Percentiles rank a stretch among this genome's conserved stretches.
Evolutionary conservation across 2,888 invertebrate species (phyloP).

Genomic region (Scelioninae gen. 1): DNA sequence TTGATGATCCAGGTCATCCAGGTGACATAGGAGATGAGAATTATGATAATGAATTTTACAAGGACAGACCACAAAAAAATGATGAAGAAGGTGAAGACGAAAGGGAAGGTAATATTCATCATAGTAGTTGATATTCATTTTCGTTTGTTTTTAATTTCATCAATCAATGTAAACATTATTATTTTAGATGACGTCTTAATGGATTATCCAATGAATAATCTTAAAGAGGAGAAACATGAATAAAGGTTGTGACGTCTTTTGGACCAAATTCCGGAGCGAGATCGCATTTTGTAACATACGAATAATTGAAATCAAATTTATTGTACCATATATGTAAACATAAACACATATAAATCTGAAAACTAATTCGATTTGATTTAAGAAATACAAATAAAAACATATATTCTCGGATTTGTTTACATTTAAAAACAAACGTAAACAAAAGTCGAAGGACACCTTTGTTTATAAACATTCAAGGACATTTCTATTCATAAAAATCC

Average conservation of each 20-base stretch:
- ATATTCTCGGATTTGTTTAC: no score
- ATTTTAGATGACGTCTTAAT: constrained; percentile 78
- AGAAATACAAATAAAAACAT: no score
- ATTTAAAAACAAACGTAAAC: no score
- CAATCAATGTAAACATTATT: background rate
- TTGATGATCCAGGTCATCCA: constrained; percentile 77
- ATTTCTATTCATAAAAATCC: no score
- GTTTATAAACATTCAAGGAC: no score
- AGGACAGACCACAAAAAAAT: constrained; percentile 79
- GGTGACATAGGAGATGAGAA: constrained; percentile 79
- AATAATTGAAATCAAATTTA: no score
- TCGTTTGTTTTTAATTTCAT: background rate
- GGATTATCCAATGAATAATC: constrained; percentile 74
- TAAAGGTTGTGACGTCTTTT: constrained; percentile 56
- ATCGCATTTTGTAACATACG: no score
- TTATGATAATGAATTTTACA: constrained; percentile 79
- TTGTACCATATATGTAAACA: no score
- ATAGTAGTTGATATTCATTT: background rate
- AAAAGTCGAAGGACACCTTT: no score
- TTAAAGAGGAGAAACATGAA: constrained; percentile 72
- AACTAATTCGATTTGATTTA: no score
- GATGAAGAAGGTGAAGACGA: constrained; percentile 82
- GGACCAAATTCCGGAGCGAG: background rate
- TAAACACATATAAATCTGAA: no score
- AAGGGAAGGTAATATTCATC: constrained; percentile 75